Conservation (phyloP, 2,888 invertebrate species). For the Busseola fusca region DNA sequence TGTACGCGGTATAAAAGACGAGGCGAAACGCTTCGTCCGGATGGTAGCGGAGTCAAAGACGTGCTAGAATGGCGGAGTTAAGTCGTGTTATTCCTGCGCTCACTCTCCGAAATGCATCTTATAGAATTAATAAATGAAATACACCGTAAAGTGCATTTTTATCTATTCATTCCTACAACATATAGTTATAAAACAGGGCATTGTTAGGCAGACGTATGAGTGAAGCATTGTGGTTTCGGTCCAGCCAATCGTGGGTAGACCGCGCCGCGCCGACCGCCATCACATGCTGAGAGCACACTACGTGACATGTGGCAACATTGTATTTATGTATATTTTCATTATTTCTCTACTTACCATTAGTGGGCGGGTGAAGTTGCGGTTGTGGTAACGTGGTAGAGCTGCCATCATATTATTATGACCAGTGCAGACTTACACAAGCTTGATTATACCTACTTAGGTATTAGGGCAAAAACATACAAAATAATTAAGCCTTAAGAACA, state of each 20-base stretch:
- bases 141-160: background rate
- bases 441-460: background rate
- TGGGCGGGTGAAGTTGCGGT: slow-evolving; percentile 33
- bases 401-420: slow-evolving; percentile 2
- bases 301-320: slow-evolving; percentile 37
- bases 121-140: background rate
- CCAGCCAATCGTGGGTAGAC: slow-evolving; percentile 33
- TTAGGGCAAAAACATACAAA: background rate
- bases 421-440: background rate
- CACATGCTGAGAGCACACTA: slow-evolving; percentile 30
- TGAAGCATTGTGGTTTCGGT: slow-evolving; percentile 62
- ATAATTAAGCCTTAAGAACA: background rate
- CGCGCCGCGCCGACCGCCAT: slow-evolving; percentile 25
- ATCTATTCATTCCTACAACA: slow-evolving; percentile 4
- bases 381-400: slow-evolving; percentile 7
- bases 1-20: no score
- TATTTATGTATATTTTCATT: slow-evolving; percentile 23
- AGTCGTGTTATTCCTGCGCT: no score
- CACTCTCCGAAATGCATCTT: no score
- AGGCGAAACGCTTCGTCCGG: no score
- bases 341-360: slow-evolving; percentile 19
- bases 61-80: no score
- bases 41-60: no score
- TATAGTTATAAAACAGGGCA: slow-evolving; percentile 31
- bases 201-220: slow-evolving; percentile 52